A percentile compares a stretch with the other conserved stretches of the same genome.
Evolutionary conservation across 2,797 vertebrate species (phyloP).

Genomic region (Thamnophis elegans): DNA sequence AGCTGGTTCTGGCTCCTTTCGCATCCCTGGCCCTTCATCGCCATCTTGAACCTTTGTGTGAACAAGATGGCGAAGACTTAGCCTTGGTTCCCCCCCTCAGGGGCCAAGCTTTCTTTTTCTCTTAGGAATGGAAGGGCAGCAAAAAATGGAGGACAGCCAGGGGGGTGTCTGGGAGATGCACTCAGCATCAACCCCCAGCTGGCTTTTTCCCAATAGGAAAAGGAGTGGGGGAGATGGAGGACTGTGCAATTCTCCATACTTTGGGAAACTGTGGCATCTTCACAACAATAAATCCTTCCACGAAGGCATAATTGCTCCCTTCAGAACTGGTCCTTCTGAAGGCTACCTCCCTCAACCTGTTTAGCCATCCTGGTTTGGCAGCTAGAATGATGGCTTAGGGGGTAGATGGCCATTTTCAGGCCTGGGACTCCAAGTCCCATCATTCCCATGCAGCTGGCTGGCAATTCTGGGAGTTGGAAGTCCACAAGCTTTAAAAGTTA

Average conservation of each 20-base stretch:
- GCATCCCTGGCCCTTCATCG: neutral
- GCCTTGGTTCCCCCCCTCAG: neutral
- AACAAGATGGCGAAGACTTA: neutral
- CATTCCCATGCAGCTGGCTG: neutral
- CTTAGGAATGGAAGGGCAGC: neutral
- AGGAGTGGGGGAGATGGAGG: rapidly evolving
- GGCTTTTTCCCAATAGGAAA: neutral
- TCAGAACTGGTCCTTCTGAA: neutral
- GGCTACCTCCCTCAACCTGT: neutral
- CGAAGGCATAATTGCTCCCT: neutral
- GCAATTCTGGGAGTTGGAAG: neutral
- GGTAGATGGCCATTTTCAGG: neutral
- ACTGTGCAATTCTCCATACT: neutral
- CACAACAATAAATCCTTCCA: neutral
- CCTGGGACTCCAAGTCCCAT: too few relatives aligned
- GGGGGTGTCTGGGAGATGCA: neutral
- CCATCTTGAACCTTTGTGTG: neutral
- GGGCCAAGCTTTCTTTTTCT: neutral
- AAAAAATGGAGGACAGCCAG: neutral
- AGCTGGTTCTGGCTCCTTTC: neutral
- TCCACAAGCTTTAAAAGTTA: neutral
- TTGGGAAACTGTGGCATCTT: neutral
- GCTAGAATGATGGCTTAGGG: neutral
- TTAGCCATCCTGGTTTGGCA: neutral
- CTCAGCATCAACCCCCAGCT: neutral